Evolutionary conservation across 2,888 invertebrate species (phyloP), one percentile per base, ranked within the genome.

Genomic region (Macaria notata): DNA sequence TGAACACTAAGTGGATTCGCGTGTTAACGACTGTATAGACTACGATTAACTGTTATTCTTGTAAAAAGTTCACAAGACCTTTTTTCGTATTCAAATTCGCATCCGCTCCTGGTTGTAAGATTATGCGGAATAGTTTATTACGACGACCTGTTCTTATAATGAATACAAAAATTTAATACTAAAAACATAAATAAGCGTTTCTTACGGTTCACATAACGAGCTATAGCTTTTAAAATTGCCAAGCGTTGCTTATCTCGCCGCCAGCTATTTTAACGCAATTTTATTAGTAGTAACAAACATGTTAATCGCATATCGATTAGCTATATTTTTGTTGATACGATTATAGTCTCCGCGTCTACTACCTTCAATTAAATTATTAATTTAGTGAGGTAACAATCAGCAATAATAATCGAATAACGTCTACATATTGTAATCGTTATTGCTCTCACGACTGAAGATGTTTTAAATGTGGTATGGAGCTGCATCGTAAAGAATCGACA

Each of bases 371-470:
- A 49, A 41, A 8, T 36, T 31, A 45, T 42, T 41, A 49, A 42
- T 46, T 52, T 41, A 46, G 48, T 29, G 45, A 52, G 29, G n/a
- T 29, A 57, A 51, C 47, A 56, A 46, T 57, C 49, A 36, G 46
- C 41, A 36, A n/a, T 38, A 44, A 45, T 33, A 39, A 47, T 39
- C 38, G 36, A 46, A 38, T 41, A 30, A 3, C 29, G 33, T 46
- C 38, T 46, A n/a, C 33, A 46, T 9, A 4, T 50, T 41, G 9
- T 47, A 31, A 5, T 3, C 9, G 4, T 31, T 36, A 36, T 36
- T 36, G 19, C 19, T 19, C 19, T 19, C 19, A 19, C 19, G 19
- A 19, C 19, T 19, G 19, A 19, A 19, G 19, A 19, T 48, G 38
- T 33, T 29, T 41, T 9, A 9, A 46, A 56, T 56, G 46, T 46